Evolutionary conservation across 2,113 vertebrate species (phyloP), one percentile per base, ranked within the genome.

Genomic region (Poecilia latipinna): DNA sequence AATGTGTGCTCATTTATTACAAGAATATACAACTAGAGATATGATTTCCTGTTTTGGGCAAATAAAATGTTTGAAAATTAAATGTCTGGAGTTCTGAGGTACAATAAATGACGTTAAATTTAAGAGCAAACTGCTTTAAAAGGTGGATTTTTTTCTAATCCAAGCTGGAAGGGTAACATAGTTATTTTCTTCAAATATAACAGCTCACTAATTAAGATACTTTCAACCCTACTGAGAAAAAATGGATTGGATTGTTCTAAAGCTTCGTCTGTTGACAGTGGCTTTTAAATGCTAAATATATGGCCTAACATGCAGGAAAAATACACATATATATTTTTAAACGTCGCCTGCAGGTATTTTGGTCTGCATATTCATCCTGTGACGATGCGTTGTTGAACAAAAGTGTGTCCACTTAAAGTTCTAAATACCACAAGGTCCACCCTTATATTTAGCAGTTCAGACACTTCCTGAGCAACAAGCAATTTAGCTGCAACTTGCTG

Each of bases 391-490:
- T 29, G 19, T 68, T 72, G 37, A 35, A 28, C 65, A 61, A 65
- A 69, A 19, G 24, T 71, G 44, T 44, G 4, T 1, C 7, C 33
- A 17, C 26, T 64, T 44, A 26, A 42, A 26, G 35, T 42, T 3
- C 11, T 72, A 26, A 3, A 22, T 75, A 33, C 63, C 61, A 65
- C 4, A 84, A 79, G 37, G 68, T 73, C 37, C 42, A 79, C 68
- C 31, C 64, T 54, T 68, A 42, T 68, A 82, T 91, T 89, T 87
- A 77, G 70, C 72, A 51, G 54, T 33, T 24, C 77, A 85, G 78
- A 73, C 88, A 73, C 86, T 89, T 90, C 85, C 84, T 84, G 86
- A 75, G 69, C 68, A 80, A 61, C 69, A 76, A 86, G 82, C 80
- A 76, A 68, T 87, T 87, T 82, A 82, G 63, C 78, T 72, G 65